These are phyloP conservation scores for Micrastur ruficollis DNA, from an alignment of 2,797 vertebrate genomes.

Conservation along the genomic window DNA sequence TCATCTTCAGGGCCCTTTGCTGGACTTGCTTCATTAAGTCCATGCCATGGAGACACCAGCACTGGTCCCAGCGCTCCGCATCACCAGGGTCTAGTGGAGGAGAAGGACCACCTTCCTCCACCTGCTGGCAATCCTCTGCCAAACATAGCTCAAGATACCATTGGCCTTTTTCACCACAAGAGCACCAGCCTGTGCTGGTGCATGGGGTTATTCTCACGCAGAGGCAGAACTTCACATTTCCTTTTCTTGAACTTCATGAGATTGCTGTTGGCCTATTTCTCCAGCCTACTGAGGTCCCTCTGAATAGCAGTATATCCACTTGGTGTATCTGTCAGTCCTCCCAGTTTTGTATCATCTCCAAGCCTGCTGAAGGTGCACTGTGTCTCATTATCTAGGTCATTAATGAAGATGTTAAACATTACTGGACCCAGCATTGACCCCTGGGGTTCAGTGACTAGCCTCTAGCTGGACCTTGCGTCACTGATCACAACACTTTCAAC, in stretches of 20 bases:
- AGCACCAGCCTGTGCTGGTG: too few relatives aligned
- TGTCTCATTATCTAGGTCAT: neutral
- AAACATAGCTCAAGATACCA: neutral
- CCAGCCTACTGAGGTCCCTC: neutral
- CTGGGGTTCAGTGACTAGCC: neutral
- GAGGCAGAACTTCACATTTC: neutral
- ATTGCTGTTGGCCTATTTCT: neutral
- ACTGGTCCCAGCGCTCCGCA: neutral
- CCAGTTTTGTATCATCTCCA: neutral
- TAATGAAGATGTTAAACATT: neutral
- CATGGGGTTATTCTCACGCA: neutral
- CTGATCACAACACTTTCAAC: neutral
- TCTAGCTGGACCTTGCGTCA: neutral
- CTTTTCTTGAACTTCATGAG: neutral
- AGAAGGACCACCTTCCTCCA: neutral
- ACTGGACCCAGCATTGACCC: neutral
- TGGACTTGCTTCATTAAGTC: neutral
- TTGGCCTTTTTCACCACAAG: neutral
- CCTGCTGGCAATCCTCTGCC: neutral
- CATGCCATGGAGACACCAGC: neutral
- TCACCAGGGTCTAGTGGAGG: neutral
- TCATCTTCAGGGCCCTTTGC: neutral
- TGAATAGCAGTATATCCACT: too few relatives aligned
- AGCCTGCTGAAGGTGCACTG: neutral
- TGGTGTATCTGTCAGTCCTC: too few relatives aligned